Conservation (phyloP, 2,797 vertebrate genomes). For the Cuniculus paca region DNA sequence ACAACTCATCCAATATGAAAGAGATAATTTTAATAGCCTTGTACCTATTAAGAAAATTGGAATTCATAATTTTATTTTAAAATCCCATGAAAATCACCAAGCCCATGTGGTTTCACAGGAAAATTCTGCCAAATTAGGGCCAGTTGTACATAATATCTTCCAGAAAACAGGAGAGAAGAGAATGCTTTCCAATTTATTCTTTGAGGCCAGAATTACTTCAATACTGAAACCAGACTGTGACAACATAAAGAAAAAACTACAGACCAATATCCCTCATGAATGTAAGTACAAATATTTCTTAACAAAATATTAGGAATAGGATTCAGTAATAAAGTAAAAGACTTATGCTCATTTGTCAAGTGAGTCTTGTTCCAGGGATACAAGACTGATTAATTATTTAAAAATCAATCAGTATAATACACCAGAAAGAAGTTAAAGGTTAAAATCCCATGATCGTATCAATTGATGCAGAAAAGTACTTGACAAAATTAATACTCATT, state of each 20-base stretch:
- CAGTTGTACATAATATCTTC: not conserved
- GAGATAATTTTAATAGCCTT: not conserved
- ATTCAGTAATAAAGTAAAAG: constrained; percentile 23
- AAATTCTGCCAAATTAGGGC: constrained; percentile 27
- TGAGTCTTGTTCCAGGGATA: not conserved
- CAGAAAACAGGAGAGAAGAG: constrained; percentile 22
- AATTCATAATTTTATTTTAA: constrained; percentile 48
- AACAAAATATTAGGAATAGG: constrained; percentile 31
- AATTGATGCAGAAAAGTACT: not conserved
- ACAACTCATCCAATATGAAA: not conserved
- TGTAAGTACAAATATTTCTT: not conserved
- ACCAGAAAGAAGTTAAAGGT: not conserved
- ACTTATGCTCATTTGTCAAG: not conserved
- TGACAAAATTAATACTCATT: constrained; percentile 14
- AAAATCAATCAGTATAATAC: not conserved
- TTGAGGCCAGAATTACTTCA: not conserved
- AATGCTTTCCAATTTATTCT: not conserved
- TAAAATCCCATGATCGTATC: not conserved
- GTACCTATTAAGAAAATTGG: not conserved
- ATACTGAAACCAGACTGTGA: not conserved
- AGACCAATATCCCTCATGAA: not conserved
- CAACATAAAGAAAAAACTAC: not conserved
- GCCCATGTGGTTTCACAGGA: not conserved
- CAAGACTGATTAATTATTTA: not conserved
- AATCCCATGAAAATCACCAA: not conserved